Evolutionary conservation across 2,888 invertebrate genomes (phyloP).

Genomic region (Polydesmus complanatus): DNA sequence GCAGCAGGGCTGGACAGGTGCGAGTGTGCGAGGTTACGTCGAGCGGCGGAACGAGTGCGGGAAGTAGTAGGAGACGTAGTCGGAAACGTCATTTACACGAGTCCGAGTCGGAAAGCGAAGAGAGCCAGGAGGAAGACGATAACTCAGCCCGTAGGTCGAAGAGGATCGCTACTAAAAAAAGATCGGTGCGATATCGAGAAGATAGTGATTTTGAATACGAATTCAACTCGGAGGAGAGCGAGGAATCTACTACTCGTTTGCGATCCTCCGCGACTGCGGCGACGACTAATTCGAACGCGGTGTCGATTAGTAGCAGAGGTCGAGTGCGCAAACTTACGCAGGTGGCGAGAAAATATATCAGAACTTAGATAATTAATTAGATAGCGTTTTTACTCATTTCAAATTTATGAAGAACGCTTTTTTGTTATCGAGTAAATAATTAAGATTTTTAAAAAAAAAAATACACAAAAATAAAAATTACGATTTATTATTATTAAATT

Average conservation of each 20-base stretch:
- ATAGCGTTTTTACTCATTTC: too few relatives aligned
- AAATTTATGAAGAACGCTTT: too few relatives aligned
- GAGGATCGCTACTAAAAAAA: conserved; percentile 24
- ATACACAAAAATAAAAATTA: too few relatives aligned
- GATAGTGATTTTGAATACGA: conserved; percentile 26
- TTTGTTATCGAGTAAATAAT: too few relatives aligned
- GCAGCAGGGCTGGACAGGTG: neutral
- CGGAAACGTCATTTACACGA: too few relatives aligned
- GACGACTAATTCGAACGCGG: conserved; percentile 2
- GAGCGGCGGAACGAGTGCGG: neutral
- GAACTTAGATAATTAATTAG: too few relatives aligned
- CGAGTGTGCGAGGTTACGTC: neutral
- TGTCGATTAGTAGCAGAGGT: conserved; percentile 58
- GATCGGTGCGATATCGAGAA: conserved; percentile 31
- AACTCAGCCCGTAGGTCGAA: conserved; percentile 24
- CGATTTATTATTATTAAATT: too few relatives aligned
- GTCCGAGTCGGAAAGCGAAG: conserved; percentile 19
- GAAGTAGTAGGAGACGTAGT: conserved; percentile 8
- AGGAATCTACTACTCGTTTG: conserved; percentile 22
- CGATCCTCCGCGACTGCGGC: conserved; percentile 11
- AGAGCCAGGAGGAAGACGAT: conserved; percentile 26
- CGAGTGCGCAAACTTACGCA: conserved; percentile 68
- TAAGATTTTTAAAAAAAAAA: too few relatives aligned
- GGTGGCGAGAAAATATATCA: conserved; percentile 30
- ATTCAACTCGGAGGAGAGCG: conserved; percentile 18